Percentiles rank a stretch among this genome's conserved stretches.
phyloP scores from a whole-genome alignment of 2,888 invertebrate species.

The Ctenicera cuprea region DNA sequence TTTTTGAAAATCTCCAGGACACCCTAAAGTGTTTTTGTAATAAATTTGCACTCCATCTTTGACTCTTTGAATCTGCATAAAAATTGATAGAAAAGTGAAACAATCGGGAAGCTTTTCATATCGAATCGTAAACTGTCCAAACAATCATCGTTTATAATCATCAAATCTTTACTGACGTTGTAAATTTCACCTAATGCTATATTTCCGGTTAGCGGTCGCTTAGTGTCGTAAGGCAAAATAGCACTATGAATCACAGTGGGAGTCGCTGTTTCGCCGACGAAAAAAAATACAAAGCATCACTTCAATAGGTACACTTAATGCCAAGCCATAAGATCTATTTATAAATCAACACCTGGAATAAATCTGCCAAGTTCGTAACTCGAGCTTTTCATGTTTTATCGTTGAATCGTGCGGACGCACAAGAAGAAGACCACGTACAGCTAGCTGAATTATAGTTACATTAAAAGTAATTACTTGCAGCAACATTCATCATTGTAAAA shows the following conservation, averaged over 20 bases:
- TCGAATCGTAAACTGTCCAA: too few relatives aligned
- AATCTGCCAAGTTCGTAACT: conserved; percentile 51
- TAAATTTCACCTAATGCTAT: conserved; percentile 2
- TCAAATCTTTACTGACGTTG: neutral
- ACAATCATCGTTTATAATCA: too few relatives aligned
- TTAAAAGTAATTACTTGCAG: neutral
- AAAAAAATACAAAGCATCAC: conserved; percentile 40
- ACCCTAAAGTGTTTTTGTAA: too few relatives aligned
- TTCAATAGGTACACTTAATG: conserved; percentile 37
- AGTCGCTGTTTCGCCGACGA: conserved; percentile 28
- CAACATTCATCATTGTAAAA: neutral
- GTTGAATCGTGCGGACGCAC: conserved; percentile 42
- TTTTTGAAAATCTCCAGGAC: too few relatives aligned
- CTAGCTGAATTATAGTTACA: neutral
- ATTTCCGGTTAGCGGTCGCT: conserved; percentile 8
- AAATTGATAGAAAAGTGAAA: too few relatives aligned
- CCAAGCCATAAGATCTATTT: conserved; percentile 44
- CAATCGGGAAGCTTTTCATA: too few relatives aligned
- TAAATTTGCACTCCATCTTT: too few relatives aligned
- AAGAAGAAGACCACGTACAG: conserved; percentile 17
- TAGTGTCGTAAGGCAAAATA: conserved; percentile 25
- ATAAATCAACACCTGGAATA: conserved; percentile 51
- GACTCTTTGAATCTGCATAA: too few relatives aligned
- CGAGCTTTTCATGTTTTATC: conserved; percentile 43
- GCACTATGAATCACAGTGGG: conserved; percentile 34